Evolutionary conservation across 2,113 vertebrate species (phyloP).

Genomic region (Sylvietta virens): DNA sequence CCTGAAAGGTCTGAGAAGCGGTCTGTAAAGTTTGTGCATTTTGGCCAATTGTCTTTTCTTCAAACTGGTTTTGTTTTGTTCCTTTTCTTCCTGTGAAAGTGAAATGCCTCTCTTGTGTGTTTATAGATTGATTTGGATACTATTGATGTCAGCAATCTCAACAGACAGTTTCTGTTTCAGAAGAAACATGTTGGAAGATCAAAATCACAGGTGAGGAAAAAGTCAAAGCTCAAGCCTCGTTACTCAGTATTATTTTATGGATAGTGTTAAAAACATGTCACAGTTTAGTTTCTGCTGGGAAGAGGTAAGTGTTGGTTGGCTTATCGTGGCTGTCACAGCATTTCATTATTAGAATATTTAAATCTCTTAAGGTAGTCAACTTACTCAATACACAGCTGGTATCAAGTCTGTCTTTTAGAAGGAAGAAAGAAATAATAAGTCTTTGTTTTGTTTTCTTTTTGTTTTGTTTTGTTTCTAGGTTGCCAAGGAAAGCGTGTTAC

Average conservation of each 20-base stretch:
- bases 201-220: conserved; percentile 87
- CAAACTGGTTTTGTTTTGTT: not conserved
- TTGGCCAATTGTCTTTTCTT: not conserved
- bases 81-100: not conserved
- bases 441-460: not conserved
- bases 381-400: not conserved
- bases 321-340: not conserved
- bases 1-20: not conserved
- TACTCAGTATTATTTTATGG: not conserved
- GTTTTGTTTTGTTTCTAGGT: conserved; percentile 79
- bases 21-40: not conserved
- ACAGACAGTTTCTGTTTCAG: conserved; percentile 97
- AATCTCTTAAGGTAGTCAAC: not conserved
- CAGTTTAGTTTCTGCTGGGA: not conserved
- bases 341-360: not conserved
- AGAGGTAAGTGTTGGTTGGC: not conserved
- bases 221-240: not conserved
- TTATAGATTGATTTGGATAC: conserved; percentile 96
- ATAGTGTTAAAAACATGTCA: not conserved
- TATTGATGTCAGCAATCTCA: conserved; percentile 98
- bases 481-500: conserved; percentile 94
- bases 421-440: conserved; percentile 30
- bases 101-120: conserved; percentile 40
- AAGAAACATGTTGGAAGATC: conserved; percentile 99
- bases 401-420: conserved; percentile 24